phyloP scores from a whole-genome alignment of 2,797 vertebrate genomes.

The Netta rufina region DNA sequence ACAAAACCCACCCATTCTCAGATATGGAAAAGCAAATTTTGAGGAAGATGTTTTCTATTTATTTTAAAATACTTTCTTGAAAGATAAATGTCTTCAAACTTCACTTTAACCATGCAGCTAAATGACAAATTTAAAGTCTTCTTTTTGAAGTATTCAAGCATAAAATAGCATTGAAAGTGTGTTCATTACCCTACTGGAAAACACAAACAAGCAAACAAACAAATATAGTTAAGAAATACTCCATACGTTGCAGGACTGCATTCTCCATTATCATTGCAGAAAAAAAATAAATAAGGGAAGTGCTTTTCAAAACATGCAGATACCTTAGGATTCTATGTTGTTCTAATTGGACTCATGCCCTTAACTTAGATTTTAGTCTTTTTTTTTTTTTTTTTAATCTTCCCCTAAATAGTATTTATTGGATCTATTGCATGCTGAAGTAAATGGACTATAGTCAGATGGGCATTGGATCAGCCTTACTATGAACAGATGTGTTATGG shows the following conservation, averaged over 20 bases:
- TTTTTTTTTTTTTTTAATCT: background rate
- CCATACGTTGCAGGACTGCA: background rate
- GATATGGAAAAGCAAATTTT: background rate
- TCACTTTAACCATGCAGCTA: background rate
- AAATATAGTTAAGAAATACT: background rate
- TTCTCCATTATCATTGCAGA: background rate
- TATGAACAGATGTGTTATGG: background rate
- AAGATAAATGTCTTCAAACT: background rate
- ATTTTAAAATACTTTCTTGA: background rate
- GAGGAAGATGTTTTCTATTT: background rate
- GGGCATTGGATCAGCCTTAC: background rate
- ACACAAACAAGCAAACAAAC: background rate
- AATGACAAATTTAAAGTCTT: background rate
- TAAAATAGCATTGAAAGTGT: background rate
- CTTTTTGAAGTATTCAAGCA: background rate
- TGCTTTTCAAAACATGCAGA: background rate
- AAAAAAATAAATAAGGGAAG: background rate
- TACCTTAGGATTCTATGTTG: background rate
- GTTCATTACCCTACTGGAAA: background rate
- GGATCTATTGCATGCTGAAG: background rate
- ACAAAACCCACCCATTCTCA: background rate
- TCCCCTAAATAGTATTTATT: background rate
- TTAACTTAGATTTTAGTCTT: background rate
- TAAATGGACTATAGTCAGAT: background rate
- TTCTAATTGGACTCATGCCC: background rate